These are phyloP conservation scores for Drosophila leonis DNA, from an alignment of 2,888 invertebrate genomes.

Conservation along the genomic window DNA sequence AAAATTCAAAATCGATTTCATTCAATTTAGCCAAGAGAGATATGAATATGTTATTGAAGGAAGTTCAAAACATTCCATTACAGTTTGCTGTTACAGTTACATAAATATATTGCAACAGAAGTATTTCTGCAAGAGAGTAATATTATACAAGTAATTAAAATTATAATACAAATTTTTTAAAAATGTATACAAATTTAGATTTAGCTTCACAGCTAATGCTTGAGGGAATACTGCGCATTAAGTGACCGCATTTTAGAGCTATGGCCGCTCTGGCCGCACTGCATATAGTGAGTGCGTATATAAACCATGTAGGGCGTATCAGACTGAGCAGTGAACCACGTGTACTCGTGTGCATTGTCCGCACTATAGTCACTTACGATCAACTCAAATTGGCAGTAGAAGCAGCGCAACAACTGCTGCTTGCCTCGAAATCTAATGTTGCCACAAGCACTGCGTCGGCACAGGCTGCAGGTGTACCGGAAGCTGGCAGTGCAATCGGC, in stretches of 20 bases:
- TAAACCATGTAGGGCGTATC: conserved; percentile 32
- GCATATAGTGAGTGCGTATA: conserved; percentile 23
- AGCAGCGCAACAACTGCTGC: conserved; percentile 2
- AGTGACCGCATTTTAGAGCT: conserved; percentile 35
- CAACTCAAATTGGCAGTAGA: conserved; percentile 14
- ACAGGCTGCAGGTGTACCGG: conserved; percentile 44
- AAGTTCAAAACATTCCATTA: too few relatives aligned
- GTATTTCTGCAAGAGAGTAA: too few relatives aligned
- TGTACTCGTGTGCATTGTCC: background rate
- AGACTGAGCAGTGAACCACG: background rate
- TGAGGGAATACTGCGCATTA: conserved; percentile 5
- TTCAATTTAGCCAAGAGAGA: background rate
- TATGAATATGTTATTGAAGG: background rate
- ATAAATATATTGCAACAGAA: too few relatives aligned
- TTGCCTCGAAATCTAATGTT: conserved; percentile 5
- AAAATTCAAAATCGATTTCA: background rate
- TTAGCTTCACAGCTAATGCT: background rate
- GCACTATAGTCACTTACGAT: background rate
- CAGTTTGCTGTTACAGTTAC: too few relatives aligned
- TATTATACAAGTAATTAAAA: background rate
- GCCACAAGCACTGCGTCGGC: conserved; percentile 35
- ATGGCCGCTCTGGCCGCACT: conserved; percentile 13
- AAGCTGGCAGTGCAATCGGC: conserved; percentile 27
- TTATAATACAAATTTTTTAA: background rate
- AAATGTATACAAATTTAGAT: background rate